A percentile compares a stretch with the other conserved stretches of the same genome.
Conservation (phyloP, 2,888 invertebrate genomes). For the Agrilus biguttatus region DNA sequence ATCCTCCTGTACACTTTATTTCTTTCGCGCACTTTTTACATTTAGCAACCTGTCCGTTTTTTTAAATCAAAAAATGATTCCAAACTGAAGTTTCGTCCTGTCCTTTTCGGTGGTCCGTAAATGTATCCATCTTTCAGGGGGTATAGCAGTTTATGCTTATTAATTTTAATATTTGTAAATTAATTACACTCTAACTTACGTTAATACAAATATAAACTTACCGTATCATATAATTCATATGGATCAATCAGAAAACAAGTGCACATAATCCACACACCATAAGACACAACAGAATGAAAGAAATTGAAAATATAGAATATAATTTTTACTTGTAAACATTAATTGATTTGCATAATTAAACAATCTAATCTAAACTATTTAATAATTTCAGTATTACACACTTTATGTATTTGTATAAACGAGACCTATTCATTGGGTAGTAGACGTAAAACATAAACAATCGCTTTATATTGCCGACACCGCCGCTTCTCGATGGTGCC, state of each 20-base stretch:
- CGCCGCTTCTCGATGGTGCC: slow-evolving; percentile 6
- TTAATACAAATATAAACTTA: slow-evolving; percentile 6
- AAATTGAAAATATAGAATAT: slow-evolving; percentile 3
- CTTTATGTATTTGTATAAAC: slow-evolving; percentile 4
- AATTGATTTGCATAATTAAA: slow-evolving; percentile 2
- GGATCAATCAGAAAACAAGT: slow-evolving; percentile 2
- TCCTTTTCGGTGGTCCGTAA: slow-evolving; percentile 5
- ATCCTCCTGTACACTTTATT: slow-evolving; percentile 5
- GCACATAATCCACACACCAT: slow-evolving; percentile 3
- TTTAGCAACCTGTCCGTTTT: slow-evolving; percentile 1
- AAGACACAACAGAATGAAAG: slow-evolving; percentile 3
- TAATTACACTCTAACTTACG: slow-evolving; percentile 5
- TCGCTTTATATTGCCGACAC: slow-evolving; percentile 3
- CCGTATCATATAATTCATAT: too few relatives aligned
- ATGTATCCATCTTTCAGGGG: slow-evolving; percentile 5
- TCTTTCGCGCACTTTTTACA: slow-evolving; percentile 5
- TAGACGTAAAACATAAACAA: slow-evolving; percentile 3
- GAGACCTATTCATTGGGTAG: slow-evolving; percentile 4
- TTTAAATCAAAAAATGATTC: slow-evolving; percentile 2
- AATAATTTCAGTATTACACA: slow-evolving; percentile 4
- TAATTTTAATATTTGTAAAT: slow-evolving; percentile 6
- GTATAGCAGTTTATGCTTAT: slow-evolving; percentile 4
- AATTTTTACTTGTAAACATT: slow-evolving; percentile 3
- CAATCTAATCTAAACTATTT: slow-evolving; percentile 4
- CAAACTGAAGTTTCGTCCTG: slow-evolving; percentile 2